phyloP scores from a whole-genome alignment of 92 coral and sea anemone species.

The Epizoanthus rinbou region DNA sequence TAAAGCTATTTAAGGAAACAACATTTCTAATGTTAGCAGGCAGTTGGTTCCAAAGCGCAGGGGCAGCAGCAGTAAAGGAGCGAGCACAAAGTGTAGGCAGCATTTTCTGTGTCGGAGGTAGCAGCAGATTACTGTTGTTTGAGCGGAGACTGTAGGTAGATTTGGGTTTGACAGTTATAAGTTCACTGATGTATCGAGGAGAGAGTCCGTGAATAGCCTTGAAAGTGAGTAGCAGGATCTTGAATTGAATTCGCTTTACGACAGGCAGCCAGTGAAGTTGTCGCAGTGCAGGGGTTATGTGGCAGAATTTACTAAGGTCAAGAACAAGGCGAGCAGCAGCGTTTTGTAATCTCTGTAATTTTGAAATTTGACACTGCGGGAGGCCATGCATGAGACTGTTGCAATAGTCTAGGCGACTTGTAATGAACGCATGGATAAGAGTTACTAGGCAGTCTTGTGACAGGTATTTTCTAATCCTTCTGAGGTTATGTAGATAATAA shows the following conservation, averaged over 20 bases:
- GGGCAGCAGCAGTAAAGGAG: too few species aligned
- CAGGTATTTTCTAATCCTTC: not conserved
- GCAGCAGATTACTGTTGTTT: too few species aligned
- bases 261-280: too few species aligned
- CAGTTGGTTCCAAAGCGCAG: too few species aligned
- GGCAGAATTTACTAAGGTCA: not conserved
- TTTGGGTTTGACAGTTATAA: too few species aligned
- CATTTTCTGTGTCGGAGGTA: too few species aligned
- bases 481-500: constrained; percentile 20
- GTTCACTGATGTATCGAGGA: not conserved
- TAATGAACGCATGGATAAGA: not conserved
- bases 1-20: too few species aligned
- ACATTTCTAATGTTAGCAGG: not conserved
- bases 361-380: constrained; percentile 39
- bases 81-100: not conserved
- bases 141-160: too few species aligned
- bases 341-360: constrained; percentile 46
- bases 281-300: constrained; percentile 17
- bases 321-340: constrained; percentile 49
- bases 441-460: constrained; percentile 2
- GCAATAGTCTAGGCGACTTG: constrained; percentile 23
- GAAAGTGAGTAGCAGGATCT: constrained; percentile 30
- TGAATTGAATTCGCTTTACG: not conserved
- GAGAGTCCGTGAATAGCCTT: not conserved
- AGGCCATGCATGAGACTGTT: constrained; percentile 46